Evolutionary conservation across 2,113 vertebrate genomes (phyloP), one percentile per base, ranked within the genome.

Genomic region (Cheilinus undulatus): DNA sequence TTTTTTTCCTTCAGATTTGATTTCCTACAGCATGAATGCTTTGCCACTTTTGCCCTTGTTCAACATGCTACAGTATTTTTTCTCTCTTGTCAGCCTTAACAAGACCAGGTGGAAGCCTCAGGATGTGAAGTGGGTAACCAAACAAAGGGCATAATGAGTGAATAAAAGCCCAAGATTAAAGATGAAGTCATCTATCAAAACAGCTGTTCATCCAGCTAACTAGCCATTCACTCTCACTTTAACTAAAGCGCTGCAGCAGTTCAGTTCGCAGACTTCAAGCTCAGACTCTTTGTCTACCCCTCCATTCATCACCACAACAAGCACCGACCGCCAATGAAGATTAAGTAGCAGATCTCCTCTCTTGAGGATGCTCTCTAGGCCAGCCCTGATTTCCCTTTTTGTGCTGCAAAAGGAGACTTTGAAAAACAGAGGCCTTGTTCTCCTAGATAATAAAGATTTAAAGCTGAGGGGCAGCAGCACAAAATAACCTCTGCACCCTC

Each of bases 361-460:
- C 53, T 61, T 56, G 73, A 73, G 65, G 42, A 72, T 17, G 46
- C 70, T 77, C 66, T 64, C 7, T 32, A 57, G 66, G 79, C 74
- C 57, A 70, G 58, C 28, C 50, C 61, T 76, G 54, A 54, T 67
- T 76, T 45, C 43, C 12, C 7, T 65, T 70, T 27, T 52, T 36
- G 64, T 70, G 32, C 45, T 12, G 34, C 23, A 10, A 52, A 71
- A 59, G 23, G 58, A 48, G 48, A 71, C 78, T 89, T 85, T 82
- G 73, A 87, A 90, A 88, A 68, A 73, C 42, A 45, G 69, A 82
- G 52, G 78, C 68, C 79, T 73, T 53, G 30, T 26, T 86, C 63
- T 73, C 76, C 51, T 69, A 68, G 63, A 85, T 88, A 86, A 89
- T 89, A 80, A 86, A 83, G 88, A 91, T 91, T 82, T 77, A 75